Evolutionary conservation across 2,113 vertebrate species (phyloP), one percentile per base, ranked within the genome.

Genomic region (Lichenostomus cassidix): DNA sequence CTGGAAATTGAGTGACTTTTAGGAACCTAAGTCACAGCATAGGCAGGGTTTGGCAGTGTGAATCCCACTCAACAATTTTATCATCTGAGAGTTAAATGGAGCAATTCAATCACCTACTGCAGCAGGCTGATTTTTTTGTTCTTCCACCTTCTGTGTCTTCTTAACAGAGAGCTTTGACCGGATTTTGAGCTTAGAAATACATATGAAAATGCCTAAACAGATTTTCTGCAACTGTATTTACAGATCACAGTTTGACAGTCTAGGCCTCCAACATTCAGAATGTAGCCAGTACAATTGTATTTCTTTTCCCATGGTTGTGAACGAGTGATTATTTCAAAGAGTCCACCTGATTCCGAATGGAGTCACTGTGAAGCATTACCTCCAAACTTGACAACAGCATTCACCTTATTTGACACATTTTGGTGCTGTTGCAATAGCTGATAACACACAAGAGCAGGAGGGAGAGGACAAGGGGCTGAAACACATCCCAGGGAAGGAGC

Each of bases 321-420:
- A 55, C 4, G 7, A 5, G 1, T 28, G 56, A 39, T 89, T 42
- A 74, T 91, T 91, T 92, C 44, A 23, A 83, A 91, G 29, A 63
- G 28, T 3, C 15, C 5, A 31, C 21, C n/a, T 0, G 0, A 33
- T 56, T 84, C 49, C 37, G 27, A 90, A 82, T 23, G 8, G 22
- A 84, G 25, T 46, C 3, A 1, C 55, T 70, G 50, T 55, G 47
- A 90, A 70, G 23, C n/a, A 28, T 88, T 85, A 52, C 49, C 55
- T 67, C 80, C 35, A 47, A 56, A 64, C 47, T 19, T 31, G 39
- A 78, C 53, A 52, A 70, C 65, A 39, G 46, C 47, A 49, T 79
- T 91, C 83, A 89, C 83, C 25, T 35, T 64, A 53, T 27, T 64
- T 92, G 87, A 96, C 94, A 92, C 52, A 50, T 76, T 94, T 94